Base-by-base conservation (phyloP, 2,888 invertebrate species). In the Ceraclea dissimilis region DNA sequence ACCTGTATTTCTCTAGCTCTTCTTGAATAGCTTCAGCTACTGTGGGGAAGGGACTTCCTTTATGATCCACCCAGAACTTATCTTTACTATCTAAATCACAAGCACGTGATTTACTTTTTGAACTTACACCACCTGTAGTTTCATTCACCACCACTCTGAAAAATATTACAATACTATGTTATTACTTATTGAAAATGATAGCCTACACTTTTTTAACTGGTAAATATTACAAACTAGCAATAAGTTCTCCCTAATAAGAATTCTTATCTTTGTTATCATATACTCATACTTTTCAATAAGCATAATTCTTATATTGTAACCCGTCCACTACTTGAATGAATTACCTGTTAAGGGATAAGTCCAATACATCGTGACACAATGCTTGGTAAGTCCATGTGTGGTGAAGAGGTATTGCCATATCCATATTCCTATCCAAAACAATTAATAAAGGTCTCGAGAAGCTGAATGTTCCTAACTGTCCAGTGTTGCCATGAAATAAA, bases 341-440 rank as follows among this genome's bases (percentile, higher is more conserved):
- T 20, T 49, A 78, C 78, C 93, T 81, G 73, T 99, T 99, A 56
- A 97, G 75, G 8, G 93, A 86, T 63, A 97, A 79, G 67, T 96
- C 93, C 56, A 99, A 72, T 2, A 98, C 90, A 79, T 99, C 99
- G 72, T 99, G 98, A 20, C 93, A 88, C 54, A 99, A 74, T 1
- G 99, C 98, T 73, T 99, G 99, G 72, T 99, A 99, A 0, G 98
- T 99, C 99, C 99, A 99, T 0, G 99, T 97, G 72, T 99, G 99
- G 78, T 98, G 98, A 59, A 99, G 75, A 20, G 96, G 96, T 44
- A 98, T 99, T 1, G 97, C 96, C 83, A 99, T 85, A 71, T 98
- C 98, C 62, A 96, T 81, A 72, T 93, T 95, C 59, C 98, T 82
- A 71, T 99, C 98, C 55, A 98, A 76, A 59, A 99, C 76, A 62